These are phyloP conservation scores for Folsomia candida DNA, from an alignment of 2,888 invertebrate genomes.

Conservation along the genomic window DNA sequence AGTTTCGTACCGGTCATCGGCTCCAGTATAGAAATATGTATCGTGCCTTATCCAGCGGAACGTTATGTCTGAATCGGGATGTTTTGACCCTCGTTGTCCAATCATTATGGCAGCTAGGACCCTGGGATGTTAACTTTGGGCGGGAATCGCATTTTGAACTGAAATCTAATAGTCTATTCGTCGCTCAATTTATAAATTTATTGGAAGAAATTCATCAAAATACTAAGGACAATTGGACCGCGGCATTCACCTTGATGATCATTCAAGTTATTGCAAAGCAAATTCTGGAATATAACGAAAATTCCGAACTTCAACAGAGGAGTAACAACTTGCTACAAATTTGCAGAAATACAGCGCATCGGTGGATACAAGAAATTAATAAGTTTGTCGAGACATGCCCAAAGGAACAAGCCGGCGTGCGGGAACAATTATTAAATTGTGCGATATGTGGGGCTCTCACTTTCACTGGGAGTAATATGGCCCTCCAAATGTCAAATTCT, in stretches of 20 bases:
- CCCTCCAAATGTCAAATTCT: no score
- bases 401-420: background rate
- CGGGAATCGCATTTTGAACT: background rate
- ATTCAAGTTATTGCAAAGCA: background rate
- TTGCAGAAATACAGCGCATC: background rate
- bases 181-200: background rate
- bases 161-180: background rate
- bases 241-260: background rate
- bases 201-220: background rate
- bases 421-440: background rate
- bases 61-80: background rate
- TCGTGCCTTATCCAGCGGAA: background rate
- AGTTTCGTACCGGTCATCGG: background rate
- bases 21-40: background rate
- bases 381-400: background rate
- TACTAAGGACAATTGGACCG: background rate
- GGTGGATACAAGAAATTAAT: background rate
- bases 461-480: no score
- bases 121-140: background rate
- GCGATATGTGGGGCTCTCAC: background rate
- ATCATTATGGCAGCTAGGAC: background rate
- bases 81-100: background rate
- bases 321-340: background rate
- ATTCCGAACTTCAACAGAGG: background rate
- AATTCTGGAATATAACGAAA: background rate